Base-by-base conservation (phyloP, 2,113 vertebrate genomes). In the Cololabis saira region DNA sequence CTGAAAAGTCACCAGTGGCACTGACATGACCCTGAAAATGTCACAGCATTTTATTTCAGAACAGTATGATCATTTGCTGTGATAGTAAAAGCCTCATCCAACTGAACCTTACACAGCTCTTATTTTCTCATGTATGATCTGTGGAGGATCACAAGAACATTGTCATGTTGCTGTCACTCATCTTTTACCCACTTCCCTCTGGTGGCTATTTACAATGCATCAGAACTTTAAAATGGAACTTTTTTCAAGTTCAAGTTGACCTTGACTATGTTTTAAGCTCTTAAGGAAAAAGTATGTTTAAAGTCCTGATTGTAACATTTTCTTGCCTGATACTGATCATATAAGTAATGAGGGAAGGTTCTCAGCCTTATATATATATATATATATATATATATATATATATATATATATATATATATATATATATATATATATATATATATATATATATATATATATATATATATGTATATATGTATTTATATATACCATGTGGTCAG, bases 21-120 rank as follows among this genome's bases (percentile, higher is more conserved):
- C 9, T 49, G 52, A 61, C 19, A 22, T 8, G 0, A n/a, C 49
- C 45, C 13, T 57, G 2, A 82, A 71, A 62, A 65, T 17, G 51
- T 62, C 60, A 60, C 27, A 11, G 58, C 51, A 4, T 17, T 40
- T 49, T 42, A 21, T 3, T 53, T 70, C 37, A 45, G 12, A 17
- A 12, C 2, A 1, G 3, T 37, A 2, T 43, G 53, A 62, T 33
- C 45, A 57, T 54, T 27, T 30, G 8, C n/a, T 41, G 9, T 43
- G 27, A 40, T 45, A 30, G 45, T 45, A 53, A 67, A 19, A n/a
- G 7, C 9, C 17, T 0, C 16, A 41, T 51, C 8, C 24, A 61
- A 14, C 21, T 53, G 13, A 15, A 50, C 44, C 65, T 52, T 3
- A n/a, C n/a, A 4, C 22, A 24, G 21, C 47, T 50, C 12, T 53